Evolutionary conservation across 2,888 invertebrate species (phyloP).

Genomic region (Caenorhabditis sinica): DNA sequence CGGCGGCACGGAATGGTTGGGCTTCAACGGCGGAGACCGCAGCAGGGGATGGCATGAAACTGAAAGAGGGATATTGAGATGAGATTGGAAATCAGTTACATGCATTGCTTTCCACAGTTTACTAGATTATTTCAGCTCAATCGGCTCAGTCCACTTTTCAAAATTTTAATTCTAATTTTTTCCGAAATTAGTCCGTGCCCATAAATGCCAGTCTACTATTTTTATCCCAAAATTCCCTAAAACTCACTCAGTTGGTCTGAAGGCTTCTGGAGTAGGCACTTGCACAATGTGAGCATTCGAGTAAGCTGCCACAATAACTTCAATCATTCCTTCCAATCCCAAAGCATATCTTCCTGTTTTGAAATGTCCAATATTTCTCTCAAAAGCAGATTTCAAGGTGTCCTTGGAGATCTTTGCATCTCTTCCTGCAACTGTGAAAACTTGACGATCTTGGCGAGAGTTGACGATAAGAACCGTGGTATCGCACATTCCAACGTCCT

Average conservation of each 20-base stretch:
- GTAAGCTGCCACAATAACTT: constrained; percentile 82
- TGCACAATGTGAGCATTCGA: constrained; percentile 82
- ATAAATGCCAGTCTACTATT: too few species aligned
- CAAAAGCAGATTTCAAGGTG: constrained; percentile 81
- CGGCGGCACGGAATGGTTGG: constrained; percentile 72
- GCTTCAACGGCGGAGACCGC: constrained; percentile 50
- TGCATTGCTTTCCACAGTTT: too few species aligned
- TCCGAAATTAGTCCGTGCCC: too few species aligned
- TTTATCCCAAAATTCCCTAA: too few species aligned
- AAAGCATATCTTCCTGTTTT: constrained; percentile 73
- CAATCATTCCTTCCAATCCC: constrained; percentile 81
- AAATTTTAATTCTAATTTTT: too few species aligned
- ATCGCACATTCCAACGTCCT: constrained; percentile 82
- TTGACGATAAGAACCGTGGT: constrained; percentile 82
- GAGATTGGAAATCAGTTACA: too few species aligned
- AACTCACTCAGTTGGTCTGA: constrained; percentile 64
- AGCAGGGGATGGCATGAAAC: constrained; percentile 54
- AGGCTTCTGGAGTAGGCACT: constrained; percentile 75
- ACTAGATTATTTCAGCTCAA: too few species aligned
- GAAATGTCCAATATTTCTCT: constrained; percentile 79
- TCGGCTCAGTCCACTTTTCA: too few species aligned
- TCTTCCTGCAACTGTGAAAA: constrained; percentile 82
- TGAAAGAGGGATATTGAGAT: constrained; percentile 5
- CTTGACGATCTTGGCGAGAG: constrained; percentile 81
- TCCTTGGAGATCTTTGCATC: constrained; percentile 82